Evolutionary conservation across 2,797 vertebrate species (phyloP), one percentile per base, ranked within the genome.

Genomic region (Amazonetta brasiliensis): DNA sequence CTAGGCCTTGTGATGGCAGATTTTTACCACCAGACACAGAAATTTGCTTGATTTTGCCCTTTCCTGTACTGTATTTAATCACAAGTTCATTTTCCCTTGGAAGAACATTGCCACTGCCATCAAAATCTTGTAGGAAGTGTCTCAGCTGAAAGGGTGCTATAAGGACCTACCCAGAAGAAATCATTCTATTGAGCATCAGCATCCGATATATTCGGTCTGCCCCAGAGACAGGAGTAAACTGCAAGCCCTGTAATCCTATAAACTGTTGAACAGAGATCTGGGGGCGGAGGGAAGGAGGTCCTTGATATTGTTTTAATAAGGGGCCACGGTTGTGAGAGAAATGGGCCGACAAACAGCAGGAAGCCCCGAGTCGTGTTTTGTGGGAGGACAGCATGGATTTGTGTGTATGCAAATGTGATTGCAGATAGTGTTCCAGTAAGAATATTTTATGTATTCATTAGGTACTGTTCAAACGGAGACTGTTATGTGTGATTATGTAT

Each of bases 341-440:
- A 68, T 0, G 0, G 30, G 37, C 18, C 20, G 78, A 35, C 17
- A 52, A 71, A 85, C 39, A 0, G 0, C 87, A 72, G 76, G 82
- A 66, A 88, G 48, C 48, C 37, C 66, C 30, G 8, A 10, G 58
- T 52, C 8, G 2, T 6, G 52, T 44, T 84, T 33, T n/a, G 52
- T 84, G 80, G 52, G 83, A 94, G 62, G 83, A 76, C 67, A 44
- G 74, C 86, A 52, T 63, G 67, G 59, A 64, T 89, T 76, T 67
- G 60, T 82, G 59, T 67, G n/a, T 58, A 66, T 87, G 88, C 83
- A 90, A 81, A 88, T 86, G 7, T 43, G 89, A 88, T 71, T 23
- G 77, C 73, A 88, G 74, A 56, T 55, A 59, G 80, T 14, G 66
- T 84, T 88, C 39, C n/a, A 44, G 77, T 35, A 31, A 66, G 85